Conservation (phyloP, 2,888 invertebrate species). For the Idaea straminata region DNA sequence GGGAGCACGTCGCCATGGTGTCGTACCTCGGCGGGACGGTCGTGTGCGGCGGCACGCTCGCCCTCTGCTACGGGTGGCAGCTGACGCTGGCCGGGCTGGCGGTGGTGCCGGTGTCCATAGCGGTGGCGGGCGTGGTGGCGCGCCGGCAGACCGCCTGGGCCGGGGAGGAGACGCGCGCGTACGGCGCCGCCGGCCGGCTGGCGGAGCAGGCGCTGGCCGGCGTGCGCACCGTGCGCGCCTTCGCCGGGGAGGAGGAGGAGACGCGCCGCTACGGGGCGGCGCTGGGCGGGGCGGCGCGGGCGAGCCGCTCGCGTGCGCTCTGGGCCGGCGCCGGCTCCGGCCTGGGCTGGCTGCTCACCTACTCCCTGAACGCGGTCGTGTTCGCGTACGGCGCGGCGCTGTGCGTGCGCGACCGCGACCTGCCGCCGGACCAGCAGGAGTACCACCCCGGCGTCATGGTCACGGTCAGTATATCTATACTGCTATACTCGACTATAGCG, state of each 20-base stretch:
- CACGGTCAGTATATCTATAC: slow-evolving; percentile 74
- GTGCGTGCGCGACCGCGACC: slow-evolving; percentile 81
- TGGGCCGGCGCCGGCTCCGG: slow-evolving; percentile 85
- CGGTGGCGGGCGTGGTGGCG: slow-evolving; percentile 85
- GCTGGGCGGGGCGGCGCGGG: slow-evolving; percentile 75
- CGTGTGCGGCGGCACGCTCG: slow-evolving; percentile 82
- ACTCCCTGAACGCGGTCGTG: slow-evolving; percentile 85
- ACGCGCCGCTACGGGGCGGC: slow-evolving; percentile 69
- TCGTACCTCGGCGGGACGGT: slow-evolving; percentile 85
- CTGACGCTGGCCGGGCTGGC: slow-evolving; percentile 88
- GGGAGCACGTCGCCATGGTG: slow-evolving; percentile 89
- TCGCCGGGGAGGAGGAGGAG: slow-evolving; percentile 84
- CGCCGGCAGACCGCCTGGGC: slow-evolving; percentile 81
- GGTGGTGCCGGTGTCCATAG: slow-evolving; percentile 86
- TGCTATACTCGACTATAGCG: too few relatives aligned
- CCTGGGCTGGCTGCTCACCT: slow-evolving; percentile 87
- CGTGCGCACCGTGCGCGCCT: slow-evolving; percentile 63
- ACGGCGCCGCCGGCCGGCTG: slow-evolving; percentile 85
- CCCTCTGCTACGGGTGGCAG: slow-evolving; percentile 90
- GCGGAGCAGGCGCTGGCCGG: slow-evolving; percentile 88
- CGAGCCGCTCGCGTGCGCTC: slow-evolving; percentile 81
- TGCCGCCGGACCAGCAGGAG: slow-evolving; percentile 74
- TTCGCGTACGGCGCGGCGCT: slow-evolving; percentile 89
- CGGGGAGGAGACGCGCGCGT: slow-evolving; percentile 82
- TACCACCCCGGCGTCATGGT: slow-evolving; percentile 86